phyloP scores from a whole-genome alignment of 2,797 vertebrate genomes.

The Arrhamphus sclerolepis region DNA sequence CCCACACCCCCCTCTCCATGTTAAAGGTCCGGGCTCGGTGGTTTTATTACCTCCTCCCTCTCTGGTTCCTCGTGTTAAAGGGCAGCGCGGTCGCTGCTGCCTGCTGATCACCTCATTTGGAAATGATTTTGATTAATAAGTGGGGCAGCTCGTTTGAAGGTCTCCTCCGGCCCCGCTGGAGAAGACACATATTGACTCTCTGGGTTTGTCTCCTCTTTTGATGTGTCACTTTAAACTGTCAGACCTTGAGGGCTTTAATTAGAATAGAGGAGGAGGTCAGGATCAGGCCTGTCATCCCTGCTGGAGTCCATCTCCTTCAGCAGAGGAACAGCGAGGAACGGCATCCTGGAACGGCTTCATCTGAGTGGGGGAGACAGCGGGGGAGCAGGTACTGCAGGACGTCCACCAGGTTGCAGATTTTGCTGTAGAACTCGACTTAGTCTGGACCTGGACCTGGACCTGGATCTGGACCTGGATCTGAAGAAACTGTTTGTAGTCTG shows the following conservation, averaged over 20 bases:
- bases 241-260: constrained; percentile 68
- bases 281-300: constrained; percentile 32
- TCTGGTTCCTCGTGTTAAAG: constrained; percentile 61
- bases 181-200: constrained; percentile 83
- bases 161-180: constrained; percentile 73
- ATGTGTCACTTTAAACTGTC: constrained; percentile 78
- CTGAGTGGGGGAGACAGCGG: neutral
- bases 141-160: constrained; percentile 75
- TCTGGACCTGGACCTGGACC: too few relatives aligned
- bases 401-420: too few relatives aligned
- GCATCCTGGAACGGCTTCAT: neutral
- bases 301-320: constrained; percentile 27
- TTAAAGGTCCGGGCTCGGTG: constrained; percentile 22
- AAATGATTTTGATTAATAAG: constrained; percentile 78
- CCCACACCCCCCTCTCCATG: neutral
- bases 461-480: too few relatives aligned
- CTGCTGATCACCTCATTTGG: constrained; percentile 74
- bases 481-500: too few relatives aligned
- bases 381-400: too few relatives aligned
- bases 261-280: constrained; percentile 49
- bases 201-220: constrained; percentile 78
- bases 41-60: constrained; percentile 24
- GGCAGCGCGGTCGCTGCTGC: constrained; percentile 61
- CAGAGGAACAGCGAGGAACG: neutral
- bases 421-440: too few relatives aligned